Base-by-base conservation (phyloP, 2,888 invertebrate genomes). In the Lagria hirta region DNA sequence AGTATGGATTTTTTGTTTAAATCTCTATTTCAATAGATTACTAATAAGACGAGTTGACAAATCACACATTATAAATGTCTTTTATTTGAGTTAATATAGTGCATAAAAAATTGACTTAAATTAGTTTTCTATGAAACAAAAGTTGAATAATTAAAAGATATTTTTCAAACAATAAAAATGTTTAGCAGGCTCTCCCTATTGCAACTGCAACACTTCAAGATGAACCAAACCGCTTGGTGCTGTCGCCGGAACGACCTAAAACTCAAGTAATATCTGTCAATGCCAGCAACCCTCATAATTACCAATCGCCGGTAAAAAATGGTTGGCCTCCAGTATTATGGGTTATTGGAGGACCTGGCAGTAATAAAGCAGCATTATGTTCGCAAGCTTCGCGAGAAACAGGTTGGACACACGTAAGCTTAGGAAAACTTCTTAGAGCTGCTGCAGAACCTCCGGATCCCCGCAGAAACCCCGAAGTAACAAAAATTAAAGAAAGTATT, bases 341-440 rank as follows among this genome's bases (percentile, higher is more conserved):
- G 71, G 68, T 85, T 4, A 82, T 85, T 23, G 91, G 93, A 5
- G 94, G 94, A 0, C 94, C 94, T 0, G 94, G 94, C 35, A 92
- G 91, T 66, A 92, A 93, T 67, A 95, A 95, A 69, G 86, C 87
- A 1, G 74, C 79, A 1, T 73, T 93, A 17, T 92, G 92, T 68
- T 76, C 82, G 42, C 81, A 83, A 52, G 88, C 86, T 0, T 73
- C 79, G 0, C 78, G 82, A 48, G 78, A 82, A 55, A 79, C 79
- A 0, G 86, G 86, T 3, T 69, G 69, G 69, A 58, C 61, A 13
- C 69, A 69, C 48, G 58, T 67, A 11, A 68, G 68, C 51, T 74
- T 93, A 8, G 92, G 94, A 1, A 83, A 85, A 54, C 73, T 88
- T 16, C 75, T 95, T 15, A 78, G 94, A 28, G 78, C 88, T 27